Percentiles rank a stretch among this genome's conserved stretches.
These are phyloP conservation scores for Microplitis mediator DNA, from an alignment of 1,140 invertebrate genomes.

Conservation along the genomic window DNA sequence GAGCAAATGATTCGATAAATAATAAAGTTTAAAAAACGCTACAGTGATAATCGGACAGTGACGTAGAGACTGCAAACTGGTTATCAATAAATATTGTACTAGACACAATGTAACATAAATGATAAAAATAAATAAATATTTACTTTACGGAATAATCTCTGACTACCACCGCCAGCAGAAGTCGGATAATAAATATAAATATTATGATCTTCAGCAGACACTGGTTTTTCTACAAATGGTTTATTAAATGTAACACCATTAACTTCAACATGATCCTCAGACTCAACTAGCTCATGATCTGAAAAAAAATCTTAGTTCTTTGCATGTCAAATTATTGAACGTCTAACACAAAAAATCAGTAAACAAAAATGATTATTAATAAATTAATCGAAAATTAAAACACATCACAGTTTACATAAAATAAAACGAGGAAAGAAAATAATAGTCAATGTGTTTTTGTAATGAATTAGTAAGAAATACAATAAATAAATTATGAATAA, in stretches of 20 bases:
- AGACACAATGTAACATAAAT: not conserved
- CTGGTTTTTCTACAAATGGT: slow-evolving; percentile 98
- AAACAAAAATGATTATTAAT: not conserved
- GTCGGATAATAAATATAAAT: slow-evolving; percentile 99
- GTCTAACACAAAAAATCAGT: slow-evolving; percentile 34
- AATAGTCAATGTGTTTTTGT: not conserved
- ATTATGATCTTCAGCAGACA: slow-evolving; percentile 99
- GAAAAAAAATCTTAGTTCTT: slow-evolving; percentile 47
- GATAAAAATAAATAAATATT: not conserved
- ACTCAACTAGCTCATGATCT: slow-evolving; percentile 94
- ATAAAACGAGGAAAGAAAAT: not conserved
- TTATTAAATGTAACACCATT: slow-evolving; percentile 97
- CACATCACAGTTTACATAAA: not conserved
- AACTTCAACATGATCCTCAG: slow-evolving; percentile 98
- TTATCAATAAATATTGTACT: no score
- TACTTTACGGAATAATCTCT: slow-evolving; percentile 96
- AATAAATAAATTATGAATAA: not conserved
- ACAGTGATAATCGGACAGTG: no score
- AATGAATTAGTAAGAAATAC: not conserved
- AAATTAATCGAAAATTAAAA: no score
- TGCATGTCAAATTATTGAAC: slow-evolving; percentile 39
- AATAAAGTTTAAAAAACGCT: no score
- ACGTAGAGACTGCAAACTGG: no score
- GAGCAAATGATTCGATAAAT: no score
- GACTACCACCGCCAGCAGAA: slow-evolving; percentile 96